A percentile compares a stretch with the other conserved stretches of the same genome.
These are phyloP conservation scores for Meriones unguiculatus DNA, from an alignment of 2,113 vertebrate genomes.

Conservation along the genomic window DNA sequence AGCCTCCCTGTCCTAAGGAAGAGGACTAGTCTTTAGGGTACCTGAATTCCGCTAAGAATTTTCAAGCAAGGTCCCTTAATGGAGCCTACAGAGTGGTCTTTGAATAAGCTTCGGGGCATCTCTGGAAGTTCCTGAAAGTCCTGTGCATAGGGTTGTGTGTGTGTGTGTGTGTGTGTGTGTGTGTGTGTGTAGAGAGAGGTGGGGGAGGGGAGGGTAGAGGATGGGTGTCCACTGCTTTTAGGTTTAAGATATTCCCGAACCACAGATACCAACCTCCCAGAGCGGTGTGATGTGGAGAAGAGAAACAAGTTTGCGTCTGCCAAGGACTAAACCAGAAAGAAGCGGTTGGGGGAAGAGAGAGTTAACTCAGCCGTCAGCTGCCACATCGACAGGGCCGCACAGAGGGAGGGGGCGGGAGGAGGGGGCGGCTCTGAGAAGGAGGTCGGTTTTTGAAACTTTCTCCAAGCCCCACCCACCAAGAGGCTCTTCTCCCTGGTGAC, in stretches of 20 bases:
- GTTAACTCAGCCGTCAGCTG: slow-evolving; percentile 89
- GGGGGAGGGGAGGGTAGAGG: neutral
- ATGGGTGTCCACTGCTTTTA: neutral
- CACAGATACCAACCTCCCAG: neutral
- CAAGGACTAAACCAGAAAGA: neutral
- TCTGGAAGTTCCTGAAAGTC: neutral
- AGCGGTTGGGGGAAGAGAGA: slow-evolving; percentile 61
- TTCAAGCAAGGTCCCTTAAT: neutral
- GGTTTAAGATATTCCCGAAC: neutral
- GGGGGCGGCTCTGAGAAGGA: slow-evolving; percentile 61
- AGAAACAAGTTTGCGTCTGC: neutral
- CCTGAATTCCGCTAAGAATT: neutral
- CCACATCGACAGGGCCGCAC: slow-evolving; percentile 93
- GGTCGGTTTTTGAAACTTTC: slow-evolving; percentile 86
- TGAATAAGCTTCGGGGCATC: neutral
- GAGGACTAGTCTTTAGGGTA: neutral
- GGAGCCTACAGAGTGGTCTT: neutral
- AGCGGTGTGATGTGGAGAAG: neutral
- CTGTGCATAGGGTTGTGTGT: neutral
- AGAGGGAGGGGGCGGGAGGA: slow-evolving; percentile 49
- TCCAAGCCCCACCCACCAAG: slow-evolving; percentile 84
- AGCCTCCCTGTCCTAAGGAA: neutral
- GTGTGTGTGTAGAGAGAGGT: neutral
- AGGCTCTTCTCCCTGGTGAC: slow-evolving; percentile 87
- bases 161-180: slow-evolving; percentile 8